Evolutionary conservation across 2,797 vertebrate species (phyloP).

Genomic region (Todus mexicanus): DNA sequence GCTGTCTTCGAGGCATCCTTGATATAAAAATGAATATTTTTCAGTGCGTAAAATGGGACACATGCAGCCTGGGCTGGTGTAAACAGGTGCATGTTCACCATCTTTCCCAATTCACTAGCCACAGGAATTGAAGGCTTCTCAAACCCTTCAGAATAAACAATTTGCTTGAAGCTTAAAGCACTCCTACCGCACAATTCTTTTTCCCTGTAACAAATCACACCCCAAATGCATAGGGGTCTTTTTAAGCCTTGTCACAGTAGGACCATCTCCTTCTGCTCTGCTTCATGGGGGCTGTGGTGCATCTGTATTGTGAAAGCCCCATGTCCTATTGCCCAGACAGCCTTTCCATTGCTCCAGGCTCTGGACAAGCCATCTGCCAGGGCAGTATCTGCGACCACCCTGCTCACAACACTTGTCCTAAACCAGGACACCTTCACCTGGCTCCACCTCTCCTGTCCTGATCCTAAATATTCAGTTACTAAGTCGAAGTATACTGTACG

Average conservation of each 20-base stretch:
- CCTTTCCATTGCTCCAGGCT: not conserved
- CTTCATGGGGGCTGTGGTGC: not conserved
- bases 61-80: too few relatives aligned
- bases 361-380: not conserved
- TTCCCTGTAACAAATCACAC: not conserved
- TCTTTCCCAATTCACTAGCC: not conserved
- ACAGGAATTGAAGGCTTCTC: not conserved
- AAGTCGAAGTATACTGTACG: not conserved
- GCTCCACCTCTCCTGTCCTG: not conserved
- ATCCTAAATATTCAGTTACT: not conserved
- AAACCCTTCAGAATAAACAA: not conserved
- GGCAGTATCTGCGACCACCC: not conserved
- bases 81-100: not conserved
- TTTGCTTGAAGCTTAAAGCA: not conserved
- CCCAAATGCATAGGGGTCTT: not conserved
- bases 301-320: accelerated
- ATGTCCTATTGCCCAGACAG: not conserved
- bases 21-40: not conserved
- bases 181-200: not conserved
- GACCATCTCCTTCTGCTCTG: not conserved
- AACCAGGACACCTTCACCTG: not conserved
- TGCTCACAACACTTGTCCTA: not conserved
- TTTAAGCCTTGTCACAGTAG: not conserved
- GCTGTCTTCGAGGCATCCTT: not conserved
- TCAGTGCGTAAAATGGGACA: not conserved